Percentiles rank a stretch among this genome's conserved stretches.
Conservation (phyloP, 2,113 vertebrate genomes). For the Tyto alba region DNA sequence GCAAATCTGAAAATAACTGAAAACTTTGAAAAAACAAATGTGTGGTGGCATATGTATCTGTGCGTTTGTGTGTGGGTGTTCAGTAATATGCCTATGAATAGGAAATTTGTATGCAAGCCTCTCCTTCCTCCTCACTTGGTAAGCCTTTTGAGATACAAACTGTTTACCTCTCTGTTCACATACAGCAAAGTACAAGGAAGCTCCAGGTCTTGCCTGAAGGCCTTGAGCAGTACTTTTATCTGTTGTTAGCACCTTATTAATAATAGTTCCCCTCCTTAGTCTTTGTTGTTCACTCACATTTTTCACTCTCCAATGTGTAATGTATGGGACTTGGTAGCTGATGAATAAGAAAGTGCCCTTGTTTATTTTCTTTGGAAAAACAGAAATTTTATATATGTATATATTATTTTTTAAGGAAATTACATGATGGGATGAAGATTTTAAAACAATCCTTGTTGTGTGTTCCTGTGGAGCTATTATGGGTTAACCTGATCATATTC, state of each 20-base stretch:
- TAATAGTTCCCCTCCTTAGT: neutral
- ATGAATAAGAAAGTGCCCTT: neutral
- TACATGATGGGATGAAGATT: neutral
- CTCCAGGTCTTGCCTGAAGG: neutral
- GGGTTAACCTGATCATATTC: neutral
- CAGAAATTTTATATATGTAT: neutral
- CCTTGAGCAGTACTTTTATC: neutral
- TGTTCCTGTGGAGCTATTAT: neutral
- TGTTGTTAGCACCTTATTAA: neutral
- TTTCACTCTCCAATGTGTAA: neutral
- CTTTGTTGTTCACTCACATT: neutral
- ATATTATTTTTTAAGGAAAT: neutral
- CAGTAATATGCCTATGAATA: neutral
- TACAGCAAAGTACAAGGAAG: neutral
- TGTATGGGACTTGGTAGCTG: neutral
- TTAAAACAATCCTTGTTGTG: neutral
- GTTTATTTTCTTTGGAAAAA: neutral
- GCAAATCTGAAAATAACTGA: neutral
- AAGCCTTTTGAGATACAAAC: neutral
- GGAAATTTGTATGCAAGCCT: neutral
- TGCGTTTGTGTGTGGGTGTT: fast-evolving
- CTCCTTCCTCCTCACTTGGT: neutral
- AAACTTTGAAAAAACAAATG: neutral
- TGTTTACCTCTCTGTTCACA: neutral
- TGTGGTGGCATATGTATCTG: neutral